Base-by-base conservation (phyloP, 2,797 vertebrate genomes). In the Gadopsis bispinosus region DNA sequence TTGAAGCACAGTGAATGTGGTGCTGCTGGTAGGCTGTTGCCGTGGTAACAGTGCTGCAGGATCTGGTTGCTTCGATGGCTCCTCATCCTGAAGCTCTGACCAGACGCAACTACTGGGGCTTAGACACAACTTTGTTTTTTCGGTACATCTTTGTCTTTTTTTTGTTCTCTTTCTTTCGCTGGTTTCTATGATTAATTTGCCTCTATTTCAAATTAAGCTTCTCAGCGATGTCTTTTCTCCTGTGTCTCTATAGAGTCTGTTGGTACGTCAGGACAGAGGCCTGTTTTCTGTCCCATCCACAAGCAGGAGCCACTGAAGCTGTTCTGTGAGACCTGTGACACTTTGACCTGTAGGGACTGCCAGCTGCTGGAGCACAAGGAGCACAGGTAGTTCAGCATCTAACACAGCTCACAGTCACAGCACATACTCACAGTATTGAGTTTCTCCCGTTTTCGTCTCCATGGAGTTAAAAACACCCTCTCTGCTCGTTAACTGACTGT, bases 261-360 rank as follows among this genome's bases (percentile, higher is more conserved):
- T 66, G 95, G 96, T 90, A 83, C 96, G 19, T 94, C 98, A 56
- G 98, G 97, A 87, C 97, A 98, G 91, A 96, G 97, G 87, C 97
- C 96, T 20, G 98, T 99, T 87, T 99, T 99, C 94, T 99, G 98
- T 93, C 98, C 98, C 67, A 83, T 98, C 65, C 98, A 99, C 95
- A 99, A 98, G 92, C 98, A 99, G 95, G 98, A 99, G 85, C 97
- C 97, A 0, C 94, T 99, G 87, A 99, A 99, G 93, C 96, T 99
- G 79, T 99, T 97, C 94, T 99, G 98, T 93, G 98, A 99, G 92
- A 99, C 98, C 13, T 99, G 98, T 86, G 98, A 99, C 94, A 98
- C 97, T 73, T 93, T 99, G 92, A 99, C 98, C 29, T 99, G 98
- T 93, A 94, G 98, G 91, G 98, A 99, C 94, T 99, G 98, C 84